These are phyloP conservation scores for Epinephelus moara DNA, from an alignment of 2,113 vertebrate genomes.

Conservation along the genomic window DNA sequence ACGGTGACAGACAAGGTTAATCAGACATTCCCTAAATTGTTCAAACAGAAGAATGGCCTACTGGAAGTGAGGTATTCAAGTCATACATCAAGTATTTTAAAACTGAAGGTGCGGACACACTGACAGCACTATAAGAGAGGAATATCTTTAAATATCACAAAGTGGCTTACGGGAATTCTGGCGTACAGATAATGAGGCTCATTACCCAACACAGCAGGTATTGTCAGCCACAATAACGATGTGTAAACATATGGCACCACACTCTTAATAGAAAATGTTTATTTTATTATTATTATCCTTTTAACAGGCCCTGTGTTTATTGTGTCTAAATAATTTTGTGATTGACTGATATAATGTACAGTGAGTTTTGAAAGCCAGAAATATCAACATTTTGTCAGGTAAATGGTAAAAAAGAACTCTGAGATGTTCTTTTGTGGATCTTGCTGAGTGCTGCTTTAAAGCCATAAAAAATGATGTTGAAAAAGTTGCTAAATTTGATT, in stretches of 20 bases:
- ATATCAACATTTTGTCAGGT: neutral
- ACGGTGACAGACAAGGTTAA: constrained; percentile 52
- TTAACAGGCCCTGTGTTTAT: neutral
- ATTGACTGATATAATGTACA: neutral
- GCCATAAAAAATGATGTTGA: neutral
- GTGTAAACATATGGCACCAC: neutral
- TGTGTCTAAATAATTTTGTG: neutral
- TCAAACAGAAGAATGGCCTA: constrained; percentile 24
- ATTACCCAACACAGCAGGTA: constrained; percentile 4
- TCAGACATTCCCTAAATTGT: constrained; percentile 27
- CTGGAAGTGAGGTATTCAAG: neutral
- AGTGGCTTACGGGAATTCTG: neutral
- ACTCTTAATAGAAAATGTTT: neutral
- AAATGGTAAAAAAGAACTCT: neutral
- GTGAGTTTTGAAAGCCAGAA: neutral
- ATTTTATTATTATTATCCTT: too few relatives aligned
- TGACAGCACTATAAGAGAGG: constrained; percentile 17
- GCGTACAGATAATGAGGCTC: constrained; percentile 9
- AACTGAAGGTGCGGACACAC: neutral
- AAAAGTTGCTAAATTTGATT: neutral
- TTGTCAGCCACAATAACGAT: neutral
- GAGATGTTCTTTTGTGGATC: neutral
- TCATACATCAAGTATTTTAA: neutral
- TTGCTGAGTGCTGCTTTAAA: neutral
- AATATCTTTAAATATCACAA: constrained; percentile 7